Evolutionary conservation across 2,888 invertebrate genomes (phyloP), one percentile per base, ranked within the genome.

Genomic region (Cactoblastis cactorum): DNA sequence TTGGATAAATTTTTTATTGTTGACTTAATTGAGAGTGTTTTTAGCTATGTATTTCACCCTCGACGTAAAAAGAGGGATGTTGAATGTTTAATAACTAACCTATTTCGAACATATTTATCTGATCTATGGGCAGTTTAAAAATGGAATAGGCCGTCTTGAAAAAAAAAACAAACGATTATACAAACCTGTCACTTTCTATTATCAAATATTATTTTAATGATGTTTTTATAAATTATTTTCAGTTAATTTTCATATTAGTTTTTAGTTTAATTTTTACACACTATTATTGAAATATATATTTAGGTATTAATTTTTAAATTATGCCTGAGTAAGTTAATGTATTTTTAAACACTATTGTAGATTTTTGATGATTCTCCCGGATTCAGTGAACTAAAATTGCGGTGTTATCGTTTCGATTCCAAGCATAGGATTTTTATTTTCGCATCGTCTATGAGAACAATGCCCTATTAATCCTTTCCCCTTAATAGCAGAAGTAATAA

Each of bases 221-320:
- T 88, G 87, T 74, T 78, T 83, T 79, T 80, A 69, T 84, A 81
- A 88, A 80, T 84, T 86, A 67, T 77, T 75, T 77, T 77, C 77
- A 79, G 81, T 86, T 74, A 52, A 61, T 69, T 78, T 71, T 65
- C 63, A 57, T 67, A 74, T 76, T 80, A 80, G 74, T 63, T 77
- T 81, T 76, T 83, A 80, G 77, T 77, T 78, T 71, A 68, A 65
- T 74, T 71, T 71, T 71, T 67, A 59, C 69, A 62, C 72, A 72
- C 74, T 78, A 68, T 59, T 61, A 58, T 68, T 63, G 61, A 53
- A 43, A 54, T 54, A 59, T 54, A 59, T 54, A 45, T 53, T 65
- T 65, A 61, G 65, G 55, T 57, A 56, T n/a, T 68, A 61, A 58
- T 54, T 58, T 49, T 61, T 55, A 85, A 86, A 87, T 84, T 65